Conservation (phyloP, 2,888 invertebrate genomes). For the Melieria picta region DNA sequence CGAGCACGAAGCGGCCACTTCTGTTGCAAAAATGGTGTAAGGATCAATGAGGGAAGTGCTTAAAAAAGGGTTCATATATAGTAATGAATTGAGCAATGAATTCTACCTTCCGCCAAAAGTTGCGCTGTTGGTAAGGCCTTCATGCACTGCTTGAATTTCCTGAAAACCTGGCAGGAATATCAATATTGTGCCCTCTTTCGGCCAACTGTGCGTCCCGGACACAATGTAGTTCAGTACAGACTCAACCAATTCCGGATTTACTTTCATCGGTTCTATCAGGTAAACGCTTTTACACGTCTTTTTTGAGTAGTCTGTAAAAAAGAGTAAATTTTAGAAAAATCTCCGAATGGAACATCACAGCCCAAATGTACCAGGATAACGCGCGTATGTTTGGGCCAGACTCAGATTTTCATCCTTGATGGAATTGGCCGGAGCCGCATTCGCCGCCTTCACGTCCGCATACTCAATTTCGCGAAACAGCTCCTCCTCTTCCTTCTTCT, state of each 20-base stretch:
- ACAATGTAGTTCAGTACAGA: slow-evolving; percentile 76
- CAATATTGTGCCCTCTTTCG: slow-evolving; percentile 75
- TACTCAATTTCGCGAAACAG: slow-evolving; percentile 74
- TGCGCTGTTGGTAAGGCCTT: slow-evolving; percentile 73
- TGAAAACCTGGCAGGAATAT: slow-evolving; percentile 83
- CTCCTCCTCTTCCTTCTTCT: slow-evolving; percentile 70
- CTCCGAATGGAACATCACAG: background rate
- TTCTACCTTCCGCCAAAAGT: slow-evolving; percentile 71
- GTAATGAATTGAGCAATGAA: background rate
- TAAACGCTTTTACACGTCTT: slow-evolving; percentile 78
- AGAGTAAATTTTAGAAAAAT: slow-evolving; percentile 14
- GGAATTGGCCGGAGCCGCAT: slow-evolving; percentile 70
- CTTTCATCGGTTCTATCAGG: slow-evolving; percentile 80
- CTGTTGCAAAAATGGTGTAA: slow-evolving; percentile 41
- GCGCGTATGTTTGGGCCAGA: slow-evolving; percentile 73
- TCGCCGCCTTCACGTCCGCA: slow-evolving; percentile 70
- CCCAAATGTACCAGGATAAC: slow-evolving; percentile 70
- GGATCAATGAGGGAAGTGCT: background rate
- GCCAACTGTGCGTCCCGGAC: slow-evolving; percentile 72
- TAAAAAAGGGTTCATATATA: background rate
- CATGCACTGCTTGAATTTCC: slow-evolving; percentile 79
- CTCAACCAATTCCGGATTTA: slow-evolving; percentile 82
- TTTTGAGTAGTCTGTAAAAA: slow-evolving; percentile 68
- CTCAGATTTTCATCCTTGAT: slow-evolving; percentile 79
- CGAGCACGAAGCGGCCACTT: slow-evolving; percentile 74